Evolutionary conservation across 2,113 vertebrate species (phyloP).

Genomic region (Festucalex cinctus): DNA sequence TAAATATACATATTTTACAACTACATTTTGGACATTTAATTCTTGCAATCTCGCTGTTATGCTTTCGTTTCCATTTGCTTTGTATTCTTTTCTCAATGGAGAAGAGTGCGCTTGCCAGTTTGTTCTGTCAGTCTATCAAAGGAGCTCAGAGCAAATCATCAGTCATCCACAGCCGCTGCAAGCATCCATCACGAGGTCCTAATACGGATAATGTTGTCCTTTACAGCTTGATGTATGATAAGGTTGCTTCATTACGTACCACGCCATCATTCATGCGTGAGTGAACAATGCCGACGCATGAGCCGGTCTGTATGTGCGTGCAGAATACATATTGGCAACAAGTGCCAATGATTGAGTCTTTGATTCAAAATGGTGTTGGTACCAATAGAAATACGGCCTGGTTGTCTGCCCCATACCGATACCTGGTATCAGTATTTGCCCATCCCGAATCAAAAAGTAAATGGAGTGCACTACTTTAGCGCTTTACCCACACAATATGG

Average conservation of each 20-base stretch:
- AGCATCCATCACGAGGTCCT: neutral
- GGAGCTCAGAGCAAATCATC: neutral
- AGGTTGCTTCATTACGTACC: neutral
- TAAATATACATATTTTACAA: too few species aligned
- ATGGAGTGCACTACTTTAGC: too few species aligned
- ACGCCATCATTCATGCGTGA: neutral
- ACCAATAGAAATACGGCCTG: too few species aligned
- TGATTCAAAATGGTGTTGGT: too few species aligned
- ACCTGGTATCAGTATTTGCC: too few species aligned
- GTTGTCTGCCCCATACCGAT: too few species aligned
- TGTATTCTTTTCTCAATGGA: neutral
- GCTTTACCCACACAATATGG: too few species aligned
- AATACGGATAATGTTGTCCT: slow-evolving; percentile 2
- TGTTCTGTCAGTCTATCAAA: neutral
- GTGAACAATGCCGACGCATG: neutral
- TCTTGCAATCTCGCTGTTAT: neutral
- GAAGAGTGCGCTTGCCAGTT: neutral
- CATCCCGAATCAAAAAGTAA: too few species aligned
- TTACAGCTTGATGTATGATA: neutral
- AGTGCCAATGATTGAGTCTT: too few species aligned
- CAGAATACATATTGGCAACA: too few species aligned
- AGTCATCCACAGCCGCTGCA: neutral
- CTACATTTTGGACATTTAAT: too few species aligned
- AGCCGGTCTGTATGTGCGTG: neutral
- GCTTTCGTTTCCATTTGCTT: neutral